phyloP scores from a whole-genome alignment of 2,797 vertebrate genomes.

The Pseudopleuronectes americanus region DNA sequence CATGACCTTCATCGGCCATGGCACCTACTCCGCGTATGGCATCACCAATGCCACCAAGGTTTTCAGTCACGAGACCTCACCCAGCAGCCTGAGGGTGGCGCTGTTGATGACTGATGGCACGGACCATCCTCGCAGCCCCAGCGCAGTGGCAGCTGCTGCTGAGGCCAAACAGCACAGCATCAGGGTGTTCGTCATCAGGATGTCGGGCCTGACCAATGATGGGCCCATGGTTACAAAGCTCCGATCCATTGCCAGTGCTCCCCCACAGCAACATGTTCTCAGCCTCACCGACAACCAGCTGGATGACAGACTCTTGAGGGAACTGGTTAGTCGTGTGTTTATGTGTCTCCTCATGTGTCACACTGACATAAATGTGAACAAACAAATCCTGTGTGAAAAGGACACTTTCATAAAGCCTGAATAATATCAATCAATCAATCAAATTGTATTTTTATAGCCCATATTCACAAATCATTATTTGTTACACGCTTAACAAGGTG shows the following conservation, averaged over 20 bases:
- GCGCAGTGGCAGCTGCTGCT: conserved; percentile 77
- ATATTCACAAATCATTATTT: too few relatives aligned
- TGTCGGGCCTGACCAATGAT: conserved; percentile 70
- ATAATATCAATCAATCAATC: too few relatives aligned
- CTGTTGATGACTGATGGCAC: conserved; percentile 88
- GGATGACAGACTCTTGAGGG: conserved; percentile 73
- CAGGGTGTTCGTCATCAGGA: conserved; percentile 85
- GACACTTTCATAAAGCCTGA: too few relatives aligned
- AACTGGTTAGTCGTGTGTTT: conserved; percentile 84
- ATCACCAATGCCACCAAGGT: conserved; percentile 88
- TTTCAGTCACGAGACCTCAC: conserved; percentile 81
- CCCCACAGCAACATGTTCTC: conserved; percentile 76
- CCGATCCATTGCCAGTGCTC: conserved; percentile 84
- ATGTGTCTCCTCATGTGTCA: background rate
- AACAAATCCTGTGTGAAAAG: too few relatives aligned
- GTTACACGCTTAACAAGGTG: too few relatives aligned
- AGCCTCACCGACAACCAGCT: conserved; percentile 85
- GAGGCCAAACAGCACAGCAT: conserved; percentile 86
- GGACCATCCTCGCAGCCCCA: conserved; percentile 90
- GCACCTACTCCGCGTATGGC: conserved; percentile 89
- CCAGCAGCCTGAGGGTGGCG: conserved; percentile 82
- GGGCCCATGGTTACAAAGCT: conserved; percentile 77
- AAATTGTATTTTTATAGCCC: too few relatives aligned
- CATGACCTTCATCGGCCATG: conserved; percentile 88
- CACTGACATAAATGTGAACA: background rate